Percentiles rank a stretch among this genome's conserved stretches.
Conservation (phyloP, 2,797 vertebrate genomes). For the Paratrypauchen microcephalus region DNA sequence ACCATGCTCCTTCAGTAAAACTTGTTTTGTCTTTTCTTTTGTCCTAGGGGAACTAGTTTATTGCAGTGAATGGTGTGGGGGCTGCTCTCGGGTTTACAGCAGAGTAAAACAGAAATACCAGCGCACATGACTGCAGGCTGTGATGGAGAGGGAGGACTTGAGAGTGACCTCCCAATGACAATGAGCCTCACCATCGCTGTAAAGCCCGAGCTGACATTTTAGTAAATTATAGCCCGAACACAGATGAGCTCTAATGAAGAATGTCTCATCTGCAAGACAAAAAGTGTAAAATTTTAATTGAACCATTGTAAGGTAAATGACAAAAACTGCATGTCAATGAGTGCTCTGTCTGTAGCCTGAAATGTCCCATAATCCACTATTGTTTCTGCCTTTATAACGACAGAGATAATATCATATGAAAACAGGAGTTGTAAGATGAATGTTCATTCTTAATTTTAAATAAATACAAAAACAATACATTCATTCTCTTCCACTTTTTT, state of each 20-base stretch:
- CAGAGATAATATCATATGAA: background rate
- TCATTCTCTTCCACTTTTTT: no score
- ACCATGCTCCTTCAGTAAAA: constrained; percentile 31
- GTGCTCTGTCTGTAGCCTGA: background rate
- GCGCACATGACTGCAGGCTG: constrained; percentile 44
- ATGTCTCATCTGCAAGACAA: constrained; percentile 31
- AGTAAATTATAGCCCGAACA: constrained; percentile 42
- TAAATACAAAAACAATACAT: no score
- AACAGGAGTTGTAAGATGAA: background rate
- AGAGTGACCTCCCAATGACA: constrained; percentile 59
- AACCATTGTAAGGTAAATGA: constrained; percentile 1
- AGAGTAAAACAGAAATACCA: constrained; percentile 42
- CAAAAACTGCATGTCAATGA: constrained; percentile 11
- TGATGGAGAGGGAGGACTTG: constrained; percentile 52
- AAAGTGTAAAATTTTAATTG: constrained; percentile 15
- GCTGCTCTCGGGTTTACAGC: constrained; percentile 45
- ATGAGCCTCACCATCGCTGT: constrained; percentile 29
- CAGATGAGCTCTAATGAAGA: constrained; percentile 40
- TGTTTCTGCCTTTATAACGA: no score
- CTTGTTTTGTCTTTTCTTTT: background rate
- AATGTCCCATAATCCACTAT: background rate
- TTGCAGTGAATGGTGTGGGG: constrained; percentile 32
- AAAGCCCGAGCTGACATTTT: constrained; percentile 49
- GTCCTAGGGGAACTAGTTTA: constrained; percentile 38
- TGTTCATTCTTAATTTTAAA: background rate